Percentiles rank a stretch among this genome's conserved stretches.
phyloP scores from a whole-genome alignment of 2,797 vertebrate species.

The Galaxias olidus region DNA sequence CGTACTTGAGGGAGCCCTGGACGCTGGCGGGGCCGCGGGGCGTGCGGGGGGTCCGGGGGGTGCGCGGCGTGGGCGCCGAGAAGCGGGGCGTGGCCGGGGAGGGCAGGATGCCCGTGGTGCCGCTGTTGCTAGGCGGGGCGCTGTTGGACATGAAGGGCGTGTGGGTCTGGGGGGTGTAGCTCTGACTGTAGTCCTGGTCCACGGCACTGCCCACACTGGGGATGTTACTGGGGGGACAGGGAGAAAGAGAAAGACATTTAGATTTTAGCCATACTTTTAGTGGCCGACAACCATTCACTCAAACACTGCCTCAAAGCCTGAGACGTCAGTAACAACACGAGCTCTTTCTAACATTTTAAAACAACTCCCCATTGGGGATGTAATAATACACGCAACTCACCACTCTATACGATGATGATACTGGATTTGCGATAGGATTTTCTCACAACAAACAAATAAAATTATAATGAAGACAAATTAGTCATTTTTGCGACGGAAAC shows the following conservation, averaged over 20 bases:
- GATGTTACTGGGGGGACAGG: slow-evolving; percentile 67
- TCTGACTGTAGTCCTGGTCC: slow-evolving; percentile 94
- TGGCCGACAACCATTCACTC: no score
- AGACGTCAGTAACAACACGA: no score
- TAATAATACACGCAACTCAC: no score
- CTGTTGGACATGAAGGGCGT: slow-evolving; percentile 93
- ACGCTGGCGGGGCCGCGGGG: slow-evolving; percentile 94
- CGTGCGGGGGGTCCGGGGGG: slow-evolving; percentile 92
- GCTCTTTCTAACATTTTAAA: no score
- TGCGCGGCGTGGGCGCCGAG: slow-evolving; percentile 90
- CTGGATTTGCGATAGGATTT: no score
- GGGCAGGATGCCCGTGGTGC: slow-evolving; percentile 88
- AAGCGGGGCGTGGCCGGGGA: slow-evolving; percentile 96
- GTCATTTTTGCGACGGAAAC: no score
- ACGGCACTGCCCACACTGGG: slow-evolving; percentile 88
- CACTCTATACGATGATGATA: no score
- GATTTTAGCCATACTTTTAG: no score
- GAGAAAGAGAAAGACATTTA: neutral
- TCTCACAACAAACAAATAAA: no score
- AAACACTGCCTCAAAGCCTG: no score
- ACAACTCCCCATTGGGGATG: no score
- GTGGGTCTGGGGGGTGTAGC: slow-evolving; percentile 94
- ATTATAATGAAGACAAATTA: no score
- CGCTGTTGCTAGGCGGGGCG: slow-evolving; percentile 91
- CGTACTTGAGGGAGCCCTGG: slow-evolving; percentile 94